phyloP scores from a whole-genome alignment of 2,797 vertebrate species.

The Oreochromis grahami region DNA sequence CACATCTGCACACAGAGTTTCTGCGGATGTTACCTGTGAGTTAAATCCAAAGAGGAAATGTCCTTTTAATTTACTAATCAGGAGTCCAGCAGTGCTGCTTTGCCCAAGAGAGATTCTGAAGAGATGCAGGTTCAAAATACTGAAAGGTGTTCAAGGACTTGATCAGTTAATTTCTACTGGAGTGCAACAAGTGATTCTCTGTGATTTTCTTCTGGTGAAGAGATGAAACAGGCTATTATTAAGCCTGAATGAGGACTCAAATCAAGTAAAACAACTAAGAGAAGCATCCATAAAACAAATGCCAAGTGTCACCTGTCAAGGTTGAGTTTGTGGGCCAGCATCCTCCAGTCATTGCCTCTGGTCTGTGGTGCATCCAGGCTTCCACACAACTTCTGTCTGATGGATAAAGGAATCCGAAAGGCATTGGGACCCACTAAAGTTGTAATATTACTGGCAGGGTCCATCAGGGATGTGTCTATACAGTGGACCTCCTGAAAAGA shows the following conservation, averaged over 20 bases:
- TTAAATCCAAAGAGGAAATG: background rate
- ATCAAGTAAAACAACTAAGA: background rate
- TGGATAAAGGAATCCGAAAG: slow-evolving; percentile 94
- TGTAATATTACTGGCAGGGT: slow-evolving; percentile 87
- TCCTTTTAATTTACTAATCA: background rate
- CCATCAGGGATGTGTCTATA: slow-evolving; percentile 87
- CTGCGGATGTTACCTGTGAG: slow-evolving; percentile 13
- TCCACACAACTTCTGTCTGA: slow-evolving; percentile 95
- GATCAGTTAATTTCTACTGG: background rate
- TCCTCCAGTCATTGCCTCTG: slow-evolving; percentile 95
- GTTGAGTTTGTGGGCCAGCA: slow-evolving; percentile 95
- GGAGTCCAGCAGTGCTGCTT: background rate
- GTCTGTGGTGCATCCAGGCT: slow-evolving; percentile 96
- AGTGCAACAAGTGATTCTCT: background rate
- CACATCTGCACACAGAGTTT: slow-evolving; percentile 15
- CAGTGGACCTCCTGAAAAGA: slow-evolving; percentile 84
- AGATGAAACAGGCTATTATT: background rate
- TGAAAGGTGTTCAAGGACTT: background rate
- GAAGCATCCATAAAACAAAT: background rate
- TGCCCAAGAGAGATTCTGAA: background rate
- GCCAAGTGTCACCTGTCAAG: slow-evolving; percentile 85
- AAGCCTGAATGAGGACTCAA: background rate
- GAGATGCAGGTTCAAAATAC: background rate
- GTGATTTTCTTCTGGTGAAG: background rate
- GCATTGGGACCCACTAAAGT: slow-evolving; percentile 89